A percentile compares a stretch with the other conserved stretches of the same genome.
Conservation (phyloP, 2,113 vertebrate genomes). For the Desmodus rotundus region DNA sequence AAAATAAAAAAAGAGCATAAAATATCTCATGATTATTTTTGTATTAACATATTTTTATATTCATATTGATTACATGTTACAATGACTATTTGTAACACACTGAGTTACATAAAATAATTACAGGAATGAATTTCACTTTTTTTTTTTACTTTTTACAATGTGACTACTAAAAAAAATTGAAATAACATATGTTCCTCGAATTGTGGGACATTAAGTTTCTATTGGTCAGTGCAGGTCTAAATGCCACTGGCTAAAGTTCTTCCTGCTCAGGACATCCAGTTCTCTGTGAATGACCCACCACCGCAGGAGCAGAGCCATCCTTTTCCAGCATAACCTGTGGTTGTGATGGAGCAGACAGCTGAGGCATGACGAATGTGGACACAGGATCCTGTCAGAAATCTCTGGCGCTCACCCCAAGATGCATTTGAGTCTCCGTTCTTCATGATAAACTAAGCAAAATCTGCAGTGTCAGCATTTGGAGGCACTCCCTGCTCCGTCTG, state of each 20-base stretch:
- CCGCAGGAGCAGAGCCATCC: not conserved
- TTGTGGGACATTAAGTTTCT: not conserved
- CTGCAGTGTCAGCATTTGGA: not conserved
- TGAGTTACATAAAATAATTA: not conserved
- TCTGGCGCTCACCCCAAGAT: not conserved
- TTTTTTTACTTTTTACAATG: not conserved
- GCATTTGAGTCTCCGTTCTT: not conserved
- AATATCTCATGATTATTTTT: not conserved
- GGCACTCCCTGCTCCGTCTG: not conserved
- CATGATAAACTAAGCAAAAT: not conserved
- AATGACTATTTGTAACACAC: not conserved
- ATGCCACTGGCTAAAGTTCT: not conserved
- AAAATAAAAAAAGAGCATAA: not conserved
- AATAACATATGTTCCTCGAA: not conserved
- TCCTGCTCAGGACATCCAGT: not conserved
- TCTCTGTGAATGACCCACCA: not conserved
- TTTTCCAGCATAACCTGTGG: not conserved
- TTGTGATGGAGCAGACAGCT: not conserved
- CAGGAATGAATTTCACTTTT: not conserved
- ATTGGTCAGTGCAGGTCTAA: not conserved
- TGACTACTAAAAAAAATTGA: not conserved
- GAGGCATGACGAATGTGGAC: not conserved
- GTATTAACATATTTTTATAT: not conserved
- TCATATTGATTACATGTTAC: not conserved
- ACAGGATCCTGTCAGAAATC: not conserved